Percentiles rank a stretch among this genome's conserved stretches.
Conservation (phyloP, 2,888 invertebrate genomes). For the Tortrix viridana region DNA sequence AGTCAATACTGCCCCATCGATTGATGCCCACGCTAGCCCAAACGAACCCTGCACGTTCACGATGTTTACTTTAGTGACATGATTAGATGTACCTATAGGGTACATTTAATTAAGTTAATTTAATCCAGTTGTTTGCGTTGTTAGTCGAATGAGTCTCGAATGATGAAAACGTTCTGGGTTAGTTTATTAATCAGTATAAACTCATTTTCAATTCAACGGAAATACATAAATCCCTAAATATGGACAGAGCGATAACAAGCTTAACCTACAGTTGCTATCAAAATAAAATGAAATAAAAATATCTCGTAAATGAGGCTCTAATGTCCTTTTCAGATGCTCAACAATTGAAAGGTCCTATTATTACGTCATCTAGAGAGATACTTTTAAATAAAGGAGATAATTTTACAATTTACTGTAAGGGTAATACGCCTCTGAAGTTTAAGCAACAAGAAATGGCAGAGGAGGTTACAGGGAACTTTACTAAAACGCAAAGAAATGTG, state of each 20-base stretch:
- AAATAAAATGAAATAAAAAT: not conserved
- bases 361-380: constrained; percentile 64
- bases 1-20: constrained; percentile 1
- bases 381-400: constrained; percentile 71
- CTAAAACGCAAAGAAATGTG: constrained; percentile 45
- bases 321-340: constrained; percentile 72
- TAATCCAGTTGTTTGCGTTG: not conserved
- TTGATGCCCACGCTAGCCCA: not conserved
- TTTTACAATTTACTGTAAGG: constrained; percentile 67
- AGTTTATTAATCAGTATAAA: too few relatives aligned
- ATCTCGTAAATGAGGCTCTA: constrained; percentile 27
- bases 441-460: constrained; percentile 69
- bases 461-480: constrained; percentile 56
- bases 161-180: too few relatives aligned
- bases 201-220: not conserved
- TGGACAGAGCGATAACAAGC: too few relatives aligned
- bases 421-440: constrained; percentile 59
- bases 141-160: too few relatives aligned
- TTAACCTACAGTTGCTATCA: not conserved
- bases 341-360: constrained; percentile 63
- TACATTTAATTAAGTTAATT: constrained; percentile 1
- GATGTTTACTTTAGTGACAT: constrained; percentile 6
- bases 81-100: constrained; percentile 1
- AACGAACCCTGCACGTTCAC: not conserved
- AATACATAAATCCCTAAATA: not conserved